Evolutionary conservation across 2,888 invertebrate genomes (phyloP), one percentile per base, ranked within the genome.

Genomic region (Trichogramma evanescens): DNA sequence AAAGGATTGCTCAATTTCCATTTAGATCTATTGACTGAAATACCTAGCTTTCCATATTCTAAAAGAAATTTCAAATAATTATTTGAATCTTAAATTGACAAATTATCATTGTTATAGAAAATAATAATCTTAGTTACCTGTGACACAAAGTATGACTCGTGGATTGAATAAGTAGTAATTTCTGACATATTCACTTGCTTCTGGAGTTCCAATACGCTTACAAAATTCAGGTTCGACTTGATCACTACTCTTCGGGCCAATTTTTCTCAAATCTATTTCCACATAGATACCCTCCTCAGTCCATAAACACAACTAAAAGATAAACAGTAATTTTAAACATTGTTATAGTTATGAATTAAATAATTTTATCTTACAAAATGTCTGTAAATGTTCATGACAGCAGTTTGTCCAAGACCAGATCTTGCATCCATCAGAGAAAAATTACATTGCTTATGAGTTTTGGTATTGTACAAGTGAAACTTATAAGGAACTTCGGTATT

Each of bases 1-100:
- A 67, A 68, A 39, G 70, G 54, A 57, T 71, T 66, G 52, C 71
- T 68, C 5, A 69, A 56, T 56, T 65, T 63, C 73, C 73, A 74
- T 9, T 67, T 10, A 53, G 54, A 60, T 43, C 57, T 66, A 39
- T 66, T 41, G 3, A 70, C 54, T 45, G 70, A 71, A 56, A 73
- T 65, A n/a, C 72, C 72, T 42, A 74, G 50, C 42, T 66, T 61
- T n/a, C 74, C 74, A 42, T 60, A 58, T 42, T 67, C 74, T 74
- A 50, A 7, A 63, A 60, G 50, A 45, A 53, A 9, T 39, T 45
- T 38, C 54, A 41, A 13, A 40, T 44, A 43, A 41, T n/a, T 43
- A 50, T 4, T 48, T 49, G 39, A 44, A 56, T 8, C n/a, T 58
- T 10, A 54, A 10, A 2, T 50, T 54, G 9, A 38, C 10, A 54